Evolutionary conservation across 2,797 vertebrate species (phyloP).

Genomic region (Tarsius wallacei): DNA sequence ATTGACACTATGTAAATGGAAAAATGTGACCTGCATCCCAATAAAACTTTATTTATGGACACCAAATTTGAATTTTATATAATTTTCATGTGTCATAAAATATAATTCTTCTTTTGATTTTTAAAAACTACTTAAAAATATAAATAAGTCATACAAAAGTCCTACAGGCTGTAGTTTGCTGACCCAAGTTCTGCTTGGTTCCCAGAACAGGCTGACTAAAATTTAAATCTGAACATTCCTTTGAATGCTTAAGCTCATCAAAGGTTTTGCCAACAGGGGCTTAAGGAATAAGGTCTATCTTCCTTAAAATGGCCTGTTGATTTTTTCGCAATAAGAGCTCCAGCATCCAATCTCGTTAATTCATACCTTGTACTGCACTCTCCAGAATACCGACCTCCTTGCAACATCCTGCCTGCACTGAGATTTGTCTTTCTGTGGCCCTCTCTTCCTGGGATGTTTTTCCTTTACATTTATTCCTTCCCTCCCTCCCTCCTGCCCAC

Average conservation of each 20-base stretch:
- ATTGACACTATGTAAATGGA: background rate
- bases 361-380: background rate
- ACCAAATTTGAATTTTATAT: background rate
- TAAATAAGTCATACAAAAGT: background rate
- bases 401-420: background rate
- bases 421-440: background rate
- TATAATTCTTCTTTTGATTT: conserved; percentile 15
- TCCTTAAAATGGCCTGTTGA: background rate
- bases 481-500: too few species aligned
- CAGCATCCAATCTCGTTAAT: background rate
- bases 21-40: background rate
- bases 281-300: background rate
- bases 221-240: conserved; percentile 10
- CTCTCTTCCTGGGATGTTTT: background rate
- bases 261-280: background rate
- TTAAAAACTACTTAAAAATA: background rate
- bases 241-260: conserved; percentile 5
- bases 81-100: conserved; percentile 48
- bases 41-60: background rate
- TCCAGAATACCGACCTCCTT: background rate
- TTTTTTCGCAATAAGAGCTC: background rate
- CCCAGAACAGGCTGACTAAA: conserved; percentile 46
- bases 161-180: background rate
- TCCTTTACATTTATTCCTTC: background rate
- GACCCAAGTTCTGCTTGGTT: background rate